Evolutionary conservation across 2,797 vertebrate genomes (phyloP).

Genomic region (Arctocebus calabarensis): DNA sequence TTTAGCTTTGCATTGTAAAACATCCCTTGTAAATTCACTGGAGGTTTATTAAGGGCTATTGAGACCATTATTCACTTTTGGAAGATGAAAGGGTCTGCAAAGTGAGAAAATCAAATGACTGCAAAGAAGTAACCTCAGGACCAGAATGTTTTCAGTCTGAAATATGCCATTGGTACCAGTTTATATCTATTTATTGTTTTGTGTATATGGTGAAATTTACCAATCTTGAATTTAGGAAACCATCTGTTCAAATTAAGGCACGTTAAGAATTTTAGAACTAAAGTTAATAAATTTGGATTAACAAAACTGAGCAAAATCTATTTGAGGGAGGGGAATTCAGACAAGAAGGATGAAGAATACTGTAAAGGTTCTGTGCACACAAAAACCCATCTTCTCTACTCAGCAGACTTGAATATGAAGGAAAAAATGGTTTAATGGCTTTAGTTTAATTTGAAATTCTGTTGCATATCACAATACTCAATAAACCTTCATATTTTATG

Average conservation of each 20-base stretch:
- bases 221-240: slow-evolving; percentile 75
- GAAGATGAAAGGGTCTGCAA: slow-evolving; percentile 81
- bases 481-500: slow-evolving; percentile 52
- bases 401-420: not conserved
- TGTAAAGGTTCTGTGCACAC: not conserved
- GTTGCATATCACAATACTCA: slow-evolving; percentile 1
- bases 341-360: not conserved
- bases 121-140: slow-evolving; percentile 76
- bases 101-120: slow-evolving; percentile 69
- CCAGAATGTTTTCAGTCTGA: slow-evolving; percentile 76
- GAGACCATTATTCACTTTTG: slow-evolving; percentile 77
- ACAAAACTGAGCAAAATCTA: slow-evolving; percentile 71
- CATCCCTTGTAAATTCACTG: slow-evolving; percentile 79
- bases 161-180: slow-evolving; percentile 66
- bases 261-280: not conserved
- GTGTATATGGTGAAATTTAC: slow-evolving; percentile 79
- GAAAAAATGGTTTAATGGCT: not conserved
- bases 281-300: slow-evolving; percentile 62
- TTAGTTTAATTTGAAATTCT: slow-evolving; percentile 51
- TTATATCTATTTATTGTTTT: slow-evolving; percentile 74
- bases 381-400: not conserved
- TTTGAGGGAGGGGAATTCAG: not conserved
- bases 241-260: slow-evolving; percentile 73
- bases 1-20: slow-evolving; percentile 80
- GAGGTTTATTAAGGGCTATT: slow-evolving; percentile 79